Conservation (phyloP, 2,888 invertebrate species). For the Watsonalla binaria region DNA sequence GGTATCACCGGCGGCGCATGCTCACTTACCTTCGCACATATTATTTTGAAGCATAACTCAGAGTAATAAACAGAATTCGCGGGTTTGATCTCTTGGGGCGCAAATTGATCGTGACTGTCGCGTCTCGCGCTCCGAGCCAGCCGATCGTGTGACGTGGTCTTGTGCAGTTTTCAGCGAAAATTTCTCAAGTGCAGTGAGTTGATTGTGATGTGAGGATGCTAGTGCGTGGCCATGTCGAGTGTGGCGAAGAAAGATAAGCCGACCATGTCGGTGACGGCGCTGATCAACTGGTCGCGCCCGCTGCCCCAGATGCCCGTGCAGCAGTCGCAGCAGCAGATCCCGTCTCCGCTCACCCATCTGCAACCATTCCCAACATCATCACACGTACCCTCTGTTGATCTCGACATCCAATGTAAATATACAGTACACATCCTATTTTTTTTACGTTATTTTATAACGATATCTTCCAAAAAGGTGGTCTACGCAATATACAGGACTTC, state of each 20-base stretch:
- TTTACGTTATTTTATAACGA: neutral
- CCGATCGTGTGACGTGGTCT: conserved; percentile 29
- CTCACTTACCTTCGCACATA: conserved; percentile 34
- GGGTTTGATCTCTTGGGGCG: conserved; percentile 29
- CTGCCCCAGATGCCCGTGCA: conserved; percentile 41
- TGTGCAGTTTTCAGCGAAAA: conserved; percentile 35
- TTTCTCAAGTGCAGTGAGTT: conserved; percentile 44
- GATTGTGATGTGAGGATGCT: conserved; percentile 73
- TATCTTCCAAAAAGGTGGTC: too few relatives aligned
- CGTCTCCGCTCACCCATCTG: conserved; percentile 49
- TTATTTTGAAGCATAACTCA: conserved; percentile 35
- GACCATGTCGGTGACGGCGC: conserved; percentile 91
- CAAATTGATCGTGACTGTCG: conserved; percentile 41
- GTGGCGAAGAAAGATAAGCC: conserved; percentile 93
- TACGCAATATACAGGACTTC: too few relatives aligned
- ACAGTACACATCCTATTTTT: conserved; percentile 5
- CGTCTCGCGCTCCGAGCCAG: conserved; percentile 24
- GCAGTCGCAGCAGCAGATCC: conserved; percentile 55
- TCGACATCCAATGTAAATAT: conserved; percentile 74
- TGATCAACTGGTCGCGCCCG: conserved; percentile 85
- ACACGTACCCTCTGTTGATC: conserved; percentile 56
- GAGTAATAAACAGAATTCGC: conserved; percentile 34
- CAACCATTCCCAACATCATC: conserved; percentile 50
- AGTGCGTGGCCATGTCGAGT: conserved; percentile 72
- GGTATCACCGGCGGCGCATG: conserved; percentile 34